These are phyloP conservation scores for Sander lucioperca DNA, from an alignment of 2,113 vertebrate species.

Conservation along the genomic window DNA sequence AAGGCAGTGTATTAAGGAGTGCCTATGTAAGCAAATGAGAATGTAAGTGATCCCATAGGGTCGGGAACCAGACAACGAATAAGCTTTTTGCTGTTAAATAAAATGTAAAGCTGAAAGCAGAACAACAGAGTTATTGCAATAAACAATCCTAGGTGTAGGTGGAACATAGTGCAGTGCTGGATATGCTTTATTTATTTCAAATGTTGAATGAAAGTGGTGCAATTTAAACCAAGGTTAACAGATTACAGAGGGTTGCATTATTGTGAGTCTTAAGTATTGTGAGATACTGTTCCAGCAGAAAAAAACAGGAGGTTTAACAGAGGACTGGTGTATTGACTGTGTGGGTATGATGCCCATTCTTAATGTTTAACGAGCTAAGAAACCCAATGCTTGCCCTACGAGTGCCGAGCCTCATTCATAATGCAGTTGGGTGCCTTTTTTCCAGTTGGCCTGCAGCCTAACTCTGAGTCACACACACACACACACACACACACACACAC, in stretches of 20 bases:
- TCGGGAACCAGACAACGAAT: not conserved
- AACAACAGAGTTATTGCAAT: not conserved
- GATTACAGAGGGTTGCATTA: not conserved
- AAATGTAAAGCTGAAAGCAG: constrained; percentile 9
- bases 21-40: not conserved
- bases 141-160: constrained; percentile 11
- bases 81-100: not conserved
- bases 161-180: constrained; percentile 3
- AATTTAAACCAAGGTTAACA: constrained; percentile 15
- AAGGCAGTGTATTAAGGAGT: not conserved
- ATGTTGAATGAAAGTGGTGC: not conserved
- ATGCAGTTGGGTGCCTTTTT: constrained; percentile 74
- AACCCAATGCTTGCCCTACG: constrained; percentile 66
- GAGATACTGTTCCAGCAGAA: not conserved
- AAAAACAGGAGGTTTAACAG: constrained; percentile 5
- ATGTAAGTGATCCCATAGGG: not conserved
- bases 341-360: constrained; percentile 45
- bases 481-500: not conserved
- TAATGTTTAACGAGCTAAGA: constrained; percentile 79
- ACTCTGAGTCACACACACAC: constrained; percentile 31
- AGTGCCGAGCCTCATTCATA: constrained; percentile 77
- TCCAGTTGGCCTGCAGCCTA: constrained; percentile 52
- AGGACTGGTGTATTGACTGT: not conserved
- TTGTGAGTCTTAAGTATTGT: not conserved
- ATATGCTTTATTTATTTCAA: constrained; percentile 21